Evolutionary conservation across 2,113 vertebrate genomes (phyloP).

Genomic region (Grantiella picta): DNA sequence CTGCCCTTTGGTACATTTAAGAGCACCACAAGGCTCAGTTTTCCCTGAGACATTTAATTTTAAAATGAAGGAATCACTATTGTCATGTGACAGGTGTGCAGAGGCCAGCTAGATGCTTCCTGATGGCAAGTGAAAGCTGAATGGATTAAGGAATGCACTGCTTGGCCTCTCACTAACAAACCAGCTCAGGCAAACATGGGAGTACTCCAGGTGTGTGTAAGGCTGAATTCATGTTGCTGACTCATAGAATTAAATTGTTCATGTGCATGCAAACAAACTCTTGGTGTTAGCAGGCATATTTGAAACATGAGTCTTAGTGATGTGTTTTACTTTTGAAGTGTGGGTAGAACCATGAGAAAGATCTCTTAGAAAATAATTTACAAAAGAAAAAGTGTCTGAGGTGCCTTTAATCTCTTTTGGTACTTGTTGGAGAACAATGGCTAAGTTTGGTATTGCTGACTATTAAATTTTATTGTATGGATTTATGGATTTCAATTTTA

Average conservation of each 20-base stretch:
- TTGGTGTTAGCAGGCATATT: neutral
- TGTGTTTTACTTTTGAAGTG: neutral
- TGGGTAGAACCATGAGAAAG: neutral
- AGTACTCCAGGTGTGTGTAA: neutral
- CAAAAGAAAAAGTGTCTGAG: neutral
- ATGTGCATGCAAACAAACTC: neutral
- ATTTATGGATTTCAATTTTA: conserved; percentile 43
- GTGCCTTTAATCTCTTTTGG: neutral
- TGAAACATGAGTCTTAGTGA: neutral
- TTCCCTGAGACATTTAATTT: neutral
- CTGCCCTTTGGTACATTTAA: neutral
- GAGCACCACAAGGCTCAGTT: neutral
- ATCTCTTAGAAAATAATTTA: neutral
- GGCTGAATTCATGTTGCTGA: neutral
- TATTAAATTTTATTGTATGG: conserved; percentile 16
- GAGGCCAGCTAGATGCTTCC: neutral
- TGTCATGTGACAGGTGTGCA: neutral
- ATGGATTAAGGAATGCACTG: neutral
- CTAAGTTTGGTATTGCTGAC: neutral
- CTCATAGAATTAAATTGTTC: neutral
- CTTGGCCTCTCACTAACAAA: neutral
- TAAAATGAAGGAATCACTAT: neutral
- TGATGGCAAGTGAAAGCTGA: neutral
- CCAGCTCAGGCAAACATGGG: neutral
- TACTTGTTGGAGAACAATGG: neutral